phyloP scores from a whole-genome alignment of 2,888 invertebrate species.

The Cheilosia grossa region DNA sequence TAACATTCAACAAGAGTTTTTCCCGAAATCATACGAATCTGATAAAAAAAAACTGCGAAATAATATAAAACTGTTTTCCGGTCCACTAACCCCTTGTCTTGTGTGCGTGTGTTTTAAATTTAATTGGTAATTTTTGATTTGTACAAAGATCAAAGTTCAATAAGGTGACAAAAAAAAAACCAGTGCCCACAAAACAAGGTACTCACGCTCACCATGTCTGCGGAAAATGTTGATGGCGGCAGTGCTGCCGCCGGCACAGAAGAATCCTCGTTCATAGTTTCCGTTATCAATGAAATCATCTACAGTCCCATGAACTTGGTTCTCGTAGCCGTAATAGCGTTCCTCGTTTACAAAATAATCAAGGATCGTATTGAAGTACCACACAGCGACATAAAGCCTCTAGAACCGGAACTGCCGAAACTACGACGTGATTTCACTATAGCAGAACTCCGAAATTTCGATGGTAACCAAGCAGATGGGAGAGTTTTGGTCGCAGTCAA shows the following conservation, averaged over 20 bases:
- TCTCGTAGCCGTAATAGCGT: slow-evolving; percentile 87
- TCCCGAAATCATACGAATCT: slow-evolving; percentile 38
- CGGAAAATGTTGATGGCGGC: slow-evolving; percentile 48
- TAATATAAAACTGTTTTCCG: background rate
- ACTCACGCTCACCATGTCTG: slow-evolving; percentile 50
- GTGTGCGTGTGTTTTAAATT: slow-evolving; percentile 22
- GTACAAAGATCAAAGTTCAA: slow-evolving; percentile 64
- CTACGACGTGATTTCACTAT: slow-evolving; percentile 95
- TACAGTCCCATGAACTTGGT: slow-evolving; percentile 89
- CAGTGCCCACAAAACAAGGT: slow-evolving; percentile 6
- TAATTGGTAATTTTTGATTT: background rate
- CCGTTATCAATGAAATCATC: slow-evolving; percentile 86
- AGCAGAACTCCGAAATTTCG: slow-evolving; percentile 92
- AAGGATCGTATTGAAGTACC: slow-evolving; percentile 84
- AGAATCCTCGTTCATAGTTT: slow-evolving; percentile 75
- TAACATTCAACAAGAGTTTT: slow-evolving; percentile 40
- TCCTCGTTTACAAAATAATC: slow-evolving; percentile 90
- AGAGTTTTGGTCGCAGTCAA: slow-evolving; percentile 96
- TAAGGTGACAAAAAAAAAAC: slow-evolving; percentile 15
- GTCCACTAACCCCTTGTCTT: slow-evolving; percentile 20
- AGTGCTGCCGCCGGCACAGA: slow-evolving; percentile 40
- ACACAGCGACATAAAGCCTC: slow-evolving; percentile 79
- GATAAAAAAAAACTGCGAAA: slow-evolving; percentile 6
- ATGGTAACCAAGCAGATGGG: slow-evolving; percentile 94
- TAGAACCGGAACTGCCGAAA: slow-evolving; percentile 89